Conservation (phyloP, 23 tunicate genomes). For the Ciona savignyi region DNA sequence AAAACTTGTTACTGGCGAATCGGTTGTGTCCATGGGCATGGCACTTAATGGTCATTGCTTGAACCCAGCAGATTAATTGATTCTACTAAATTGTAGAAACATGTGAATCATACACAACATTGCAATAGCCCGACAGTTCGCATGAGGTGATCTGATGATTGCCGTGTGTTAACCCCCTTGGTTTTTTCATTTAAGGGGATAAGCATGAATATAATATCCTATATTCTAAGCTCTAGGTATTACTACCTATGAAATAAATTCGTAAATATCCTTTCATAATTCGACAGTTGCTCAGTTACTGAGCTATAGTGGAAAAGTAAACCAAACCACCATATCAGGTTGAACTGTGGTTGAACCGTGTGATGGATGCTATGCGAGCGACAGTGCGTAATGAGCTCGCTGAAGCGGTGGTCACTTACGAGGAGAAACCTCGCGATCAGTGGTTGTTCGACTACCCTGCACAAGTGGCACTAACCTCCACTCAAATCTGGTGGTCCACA, state of each 20-base stretch:
- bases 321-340: constrained; percentile 34
- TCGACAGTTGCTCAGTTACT: background rate
- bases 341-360: constrained; percentile 89
- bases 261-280: background rate
- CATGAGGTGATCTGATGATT: no score
- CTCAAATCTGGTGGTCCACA: constrained; percentile 99
- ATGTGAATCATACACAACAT: no score
- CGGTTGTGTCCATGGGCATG: no score
- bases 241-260: background rate
- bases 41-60: no score
- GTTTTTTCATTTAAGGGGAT: no score
- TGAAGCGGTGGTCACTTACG: constrained; percentile 95
- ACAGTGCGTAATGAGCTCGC: constrained; percentile 75
- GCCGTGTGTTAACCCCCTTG: no score
- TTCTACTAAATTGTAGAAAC: no score
- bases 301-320: no score
- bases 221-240: background rate
- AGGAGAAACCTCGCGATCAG: constrained; percentile 96
- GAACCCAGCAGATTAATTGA: no score
- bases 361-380: constrained; percentile 85
- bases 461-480: constrained; percentile 90
- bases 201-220: no score
- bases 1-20: no score
- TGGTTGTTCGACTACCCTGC: constrained; percentile 99
- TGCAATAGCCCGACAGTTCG: no score